These are phyloP conservation scores for Scolanthus callimorphus DNA, from an alignment of 92 coral and sea anemone genomes.

Conservation along the genomic window DNA sequence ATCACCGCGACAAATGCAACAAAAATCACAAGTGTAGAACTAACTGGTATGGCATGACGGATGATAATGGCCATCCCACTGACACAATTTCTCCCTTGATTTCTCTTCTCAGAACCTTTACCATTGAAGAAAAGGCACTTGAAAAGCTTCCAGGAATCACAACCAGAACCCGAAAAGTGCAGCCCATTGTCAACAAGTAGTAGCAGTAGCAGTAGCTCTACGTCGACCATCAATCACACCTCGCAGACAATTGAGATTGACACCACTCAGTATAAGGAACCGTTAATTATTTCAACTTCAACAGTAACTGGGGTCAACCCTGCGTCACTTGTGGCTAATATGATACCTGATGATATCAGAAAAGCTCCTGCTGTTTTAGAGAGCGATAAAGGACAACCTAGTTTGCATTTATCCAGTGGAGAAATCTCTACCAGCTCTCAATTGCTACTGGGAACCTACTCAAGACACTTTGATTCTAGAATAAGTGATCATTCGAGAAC, in stretches of 20 bases:
- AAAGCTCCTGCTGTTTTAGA: neutral
- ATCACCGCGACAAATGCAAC: no score
- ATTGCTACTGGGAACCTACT: neutral
- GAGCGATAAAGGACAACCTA: neutral
- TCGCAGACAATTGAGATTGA: neutral
- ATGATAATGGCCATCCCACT: no score
- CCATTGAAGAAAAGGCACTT: conserved; percentile 80
- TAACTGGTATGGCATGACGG: no score
- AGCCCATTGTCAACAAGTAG: neutral
- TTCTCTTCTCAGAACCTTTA: conserved; percentile 33
- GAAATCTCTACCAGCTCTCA: conserved; percentile 6
- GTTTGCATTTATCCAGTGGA: neutral
- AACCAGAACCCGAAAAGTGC: neutral
- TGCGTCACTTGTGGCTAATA: neutral
- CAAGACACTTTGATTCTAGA: conserved; percentile 3
- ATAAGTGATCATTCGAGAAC: no score
- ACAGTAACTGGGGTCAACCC: neutral
- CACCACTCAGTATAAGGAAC: neutral
- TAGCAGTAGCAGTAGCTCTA: neutral
- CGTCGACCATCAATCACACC: neutral
- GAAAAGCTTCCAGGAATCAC: conserved; percentile 26
- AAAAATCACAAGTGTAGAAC: no score
- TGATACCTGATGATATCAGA: neutral
- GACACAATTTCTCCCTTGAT: neutral
- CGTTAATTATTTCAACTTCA: neutral